phyloP scores from a whole-genome alignment of 2,888 invertebrate species.

The Trachelus tabidus region DNA sequence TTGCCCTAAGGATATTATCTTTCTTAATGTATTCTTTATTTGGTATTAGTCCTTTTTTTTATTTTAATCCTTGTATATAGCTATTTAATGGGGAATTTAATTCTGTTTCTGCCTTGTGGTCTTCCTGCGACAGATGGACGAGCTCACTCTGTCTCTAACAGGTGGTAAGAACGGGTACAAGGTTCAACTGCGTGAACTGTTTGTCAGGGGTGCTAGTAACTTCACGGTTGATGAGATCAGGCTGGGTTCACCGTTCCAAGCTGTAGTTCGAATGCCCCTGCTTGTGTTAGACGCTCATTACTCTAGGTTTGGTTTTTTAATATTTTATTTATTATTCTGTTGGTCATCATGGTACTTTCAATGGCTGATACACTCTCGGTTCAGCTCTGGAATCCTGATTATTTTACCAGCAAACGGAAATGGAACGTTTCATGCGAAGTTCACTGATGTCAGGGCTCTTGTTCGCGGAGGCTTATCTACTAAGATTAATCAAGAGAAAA shows the following conservation, averaged over 20 bases:
- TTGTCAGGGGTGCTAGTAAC: slow-evolving; percentile 67
- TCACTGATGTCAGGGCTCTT: slow-evolving; percentile 72
- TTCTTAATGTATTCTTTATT: neutral
- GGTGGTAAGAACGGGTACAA: slow-evolving; percentile 68
- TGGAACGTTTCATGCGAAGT: slow-evolving; percentile 75
- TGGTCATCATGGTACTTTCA: neutral
- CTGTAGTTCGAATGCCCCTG: slow-evolving; percentile 73
- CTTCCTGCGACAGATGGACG: slow-evolving; percentile 63
- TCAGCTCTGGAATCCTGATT: slow-evolving; percentile 75
- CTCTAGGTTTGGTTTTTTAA: slow-evolving; percentile 58
- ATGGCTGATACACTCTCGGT: neutral
- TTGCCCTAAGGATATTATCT: neutral
- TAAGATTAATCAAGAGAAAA: slow-evolving; percentile 63
- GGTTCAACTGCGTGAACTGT: slow-evolving; percentile 65
- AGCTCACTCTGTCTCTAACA: slow-evolving; percentile 69
- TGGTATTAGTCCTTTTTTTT: neutral
- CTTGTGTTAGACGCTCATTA: slow-evolving; percentile 75
- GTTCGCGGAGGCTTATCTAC: slow-evolving; percentile 72
- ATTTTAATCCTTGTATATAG: neutral
- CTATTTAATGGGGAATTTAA: slow-evolving; percentile 28
- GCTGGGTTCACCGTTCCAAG: slow-evolving; percentile 75
- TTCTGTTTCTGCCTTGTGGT: slow-evolving; percentile 6
- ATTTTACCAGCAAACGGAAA: slow-evolving; percentile 79
- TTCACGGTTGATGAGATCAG: slow-evolving; percentile 66
- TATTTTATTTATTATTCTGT: slow-evolving; percentile 1